These are phyloP conservation scores for Otus scops DNA, from an alignment of 2,797 vertebrate species.

Conservation along the genomic window DNA sequence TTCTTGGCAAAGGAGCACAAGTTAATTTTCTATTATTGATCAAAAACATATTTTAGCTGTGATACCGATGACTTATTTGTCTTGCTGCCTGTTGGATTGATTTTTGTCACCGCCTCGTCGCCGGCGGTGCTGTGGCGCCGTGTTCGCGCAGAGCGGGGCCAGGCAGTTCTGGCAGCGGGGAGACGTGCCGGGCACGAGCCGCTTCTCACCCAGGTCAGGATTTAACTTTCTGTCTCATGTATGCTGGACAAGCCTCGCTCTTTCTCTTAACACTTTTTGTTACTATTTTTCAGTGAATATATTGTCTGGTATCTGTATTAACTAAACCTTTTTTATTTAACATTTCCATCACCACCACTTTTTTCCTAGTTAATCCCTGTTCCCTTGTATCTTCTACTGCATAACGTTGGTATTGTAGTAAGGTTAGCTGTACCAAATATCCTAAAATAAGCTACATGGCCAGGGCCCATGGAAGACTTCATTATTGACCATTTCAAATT, in stretches of 20 bases:
- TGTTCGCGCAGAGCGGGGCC: not conserved
- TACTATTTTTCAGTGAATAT: not conserved
- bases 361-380: not conserved
- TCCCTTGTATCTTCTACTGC: not conserved
- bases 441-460: not conserved
- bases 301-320: not conserved
- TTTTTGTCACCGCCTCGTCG: not conserved
- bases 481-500: not conserved
- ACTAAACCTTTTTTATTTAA: not conserved
- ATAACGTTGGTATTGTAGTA: not conserved
- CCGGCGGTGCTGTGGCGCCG: not conserved
- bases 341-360: rapidly evolving
- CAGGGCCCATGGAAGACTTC: not conserved
- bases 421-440: not conserved
- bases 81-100: conserved; percentile 53
- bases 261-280: not conserved
- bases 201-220: not conserved
- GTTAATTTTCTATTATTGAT: conserved; percentile 62
- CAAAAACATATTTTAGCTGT: conserved; percentile 42
- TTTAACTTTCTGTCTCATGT: not conserved
- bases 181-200: not conserved
- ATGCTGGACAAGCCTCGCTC: not conserved
- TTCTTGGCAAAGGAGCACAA: conserved; percentile 36
- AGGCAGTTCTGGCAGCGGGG: not conserved
- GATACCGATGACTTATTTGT: conserved; percentile 45